Evolutionary conservation across 2,113 vertebrate genomes (phyloP).

Genomic region (Hypomesus transpacificus): DNA sequence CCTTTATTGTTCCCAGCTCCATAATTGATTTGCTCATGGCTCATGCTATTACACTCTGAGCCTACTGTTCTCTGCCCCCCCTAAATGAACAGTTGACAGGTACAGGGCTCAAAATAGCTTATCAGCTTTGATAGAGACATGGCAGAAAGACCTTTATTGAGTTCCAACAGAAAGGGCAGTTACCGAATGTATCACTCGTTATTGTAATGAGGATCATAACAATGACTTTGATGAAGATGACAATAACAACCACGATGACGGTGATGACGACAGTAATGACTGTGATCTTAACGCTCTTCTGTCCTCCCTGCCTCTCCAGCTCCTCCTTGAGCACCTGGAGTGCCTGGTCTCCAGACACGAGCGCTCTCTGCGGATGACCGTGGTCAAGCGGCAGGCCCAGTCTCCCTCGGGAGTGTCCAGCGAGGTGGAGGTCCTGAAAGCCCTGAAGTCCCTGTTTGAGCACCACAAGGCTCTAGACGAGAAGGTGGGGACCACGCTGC

Average conservation of each 20-base stretch:
- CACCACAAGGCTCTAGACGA: constrained; percentile 99
- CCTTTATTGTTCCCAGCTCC: constrained; percentile 30
- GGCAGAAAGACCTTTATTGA: no score
- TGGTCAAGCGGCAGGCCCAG: constrained; percentile 98
- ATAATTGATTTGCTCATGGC: constrained; percentile 23
- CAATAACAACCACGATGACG: background rate
- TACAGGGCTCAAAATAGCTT: background rate
- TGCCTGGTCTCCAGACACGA: constrained; percentile 98
- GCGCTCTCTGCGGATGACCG: constrained; percentile 96
- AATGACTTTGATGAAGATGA: background rate
- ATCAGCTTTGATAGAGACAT: no score
- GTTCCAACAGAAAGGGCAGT: no score
- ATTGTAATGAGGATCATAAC: background rate
- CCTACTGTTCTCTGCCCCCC: background rate
- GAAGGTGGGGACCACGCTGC: constrained; percentile 75
- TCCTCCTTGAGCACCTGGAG: constrained; percentile 97
- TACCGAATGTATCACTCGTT: background rate
- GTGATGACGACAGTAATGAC: background rate
- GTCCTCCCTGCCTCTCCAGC: constrained; percentile 61
- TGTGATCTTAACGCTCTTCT: background rate
- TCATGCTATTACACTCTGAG: constrained; percentile 8
- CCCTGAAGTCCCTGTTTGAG: constrained; percentile 97
- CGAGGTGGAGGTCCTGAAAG: constrained; percentile 98
- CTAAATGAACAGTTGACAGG: constrained; percentile 10
- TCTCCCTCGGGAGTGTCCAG: constrained; percentile 98